Base-by-base conservation (phyloP, 1,140 invertebrate species). In the Drosophila nigromelanica region DNA sequence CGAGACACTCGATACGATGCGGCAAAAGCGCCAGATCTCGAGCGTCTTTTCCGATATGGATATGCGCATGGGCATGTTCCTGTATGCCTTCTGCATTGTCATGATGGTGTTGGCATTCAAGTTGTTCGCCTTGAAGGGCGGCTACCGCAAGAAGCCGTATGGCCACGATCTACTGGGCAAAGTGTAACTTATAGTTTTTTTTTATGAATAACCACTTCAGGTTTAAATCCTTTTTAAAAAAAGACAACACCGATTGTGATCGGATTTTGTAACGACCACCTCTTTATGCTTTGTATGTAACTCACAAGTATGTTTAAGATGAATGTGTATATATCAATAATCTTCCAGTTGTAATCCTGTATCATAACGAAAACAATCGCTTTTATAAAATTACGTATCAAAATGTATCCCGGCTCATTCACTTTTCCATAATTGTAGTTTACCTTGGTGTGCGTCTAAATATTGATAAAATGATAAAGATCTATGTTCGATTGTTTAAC, bases 51-150 rank as follows among this genome's bases (percentile, higher is more conserved):
- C 93, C 54, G 92, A 94, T 76, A 94, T 95, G 73, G 96, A 97
- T 91, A 94, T 96, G 75, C 95, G 95, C 69, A 94, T 97, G 81
- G 96, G 95, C 91, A 94, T 96, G 69, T 85, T 96, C 21, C 92
- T 97, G 18, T 97, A 97, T 83, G 85, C 95, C 33, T 91, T 93
- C 35, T 96, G 95, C 64, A 94, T 95, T 48, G 75, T 81, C 8
- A 94, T 97, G 81, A 93, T 97, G 66, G 93, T 96, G 62, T 60
- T 96, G 61, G 94, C 97, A 56, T 96, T 97, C 90, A 95, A 96
- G 83, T 94, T 95, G 89, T 96, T 97, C 90, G 93, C 95, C 58
- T 93, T 95, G 54, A 95, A 94, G 89, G 83, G 70, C 5, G 94
- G 93, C 67, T 95, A 95, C 85, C 94, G 93, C 79, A 96, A 95